These are phyloP conservation scores for Lasioglossum lativentre DNA, from an alignment of 2,888 invertebrate genomes.

Conservation along the genomic window DNA sequence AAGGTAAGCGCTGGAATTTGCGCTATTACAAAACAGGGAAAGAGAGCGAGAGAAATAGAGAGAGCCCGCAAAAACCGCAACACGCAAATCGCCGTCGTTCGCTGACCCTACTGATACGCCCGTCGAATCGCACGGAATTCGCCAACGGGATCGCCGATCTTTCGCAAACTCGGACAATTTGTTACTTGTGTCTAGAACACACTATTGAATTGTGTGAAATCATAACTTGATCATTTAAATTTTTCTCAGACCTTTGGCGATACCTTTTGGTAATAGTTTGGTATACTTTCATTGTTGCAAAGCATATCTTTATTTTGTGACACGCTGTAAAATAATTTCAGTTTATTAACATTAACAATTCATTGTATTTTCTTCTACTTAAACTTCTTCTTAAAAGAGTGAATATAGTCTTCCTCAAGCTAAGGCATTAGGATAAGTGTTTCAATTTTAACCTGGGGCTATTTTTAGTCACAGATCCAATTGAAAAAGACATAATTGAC, in stretches of 20 bases:
- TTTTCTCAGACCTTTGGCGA: neutral
- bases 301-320: too few species aligned
- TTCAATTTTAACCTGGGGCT: neutral
- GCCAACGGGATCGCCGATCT: neutral
- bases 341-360: too few species aligned
- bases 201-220: neutral
- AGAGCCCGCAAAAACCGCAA: conserved; percentile 34
- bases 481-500: too few species aligned
- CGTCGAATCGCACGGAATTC: neutral
- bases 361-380: too few species aligned
- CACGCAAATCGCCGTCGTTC: conserved; percentile 8
- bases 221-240: neutral
- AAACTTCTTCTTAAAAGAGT: too few species aligned
- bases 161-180: neutral
- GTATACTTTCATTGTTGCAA: neutral
- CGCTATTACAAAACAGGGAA: conserved; percentile 57
- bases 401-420: neutral
- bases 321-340: too few species aligned
- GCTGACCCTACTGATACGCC: neutral
- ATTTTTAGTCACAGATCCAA: neutral
- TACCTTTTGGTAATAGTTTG: neutral
- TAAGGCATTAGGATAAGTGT: neutral
- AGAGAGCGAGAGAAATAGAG: conserved; percentile 27
- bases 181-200: neutral
- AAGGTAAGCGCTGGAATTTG: conserved; percentile 88